Evolutionary conservation across 1,140 invertebrate genomes (phyloP).

Genomic region (Oedothorax gibbosus): DNA sequence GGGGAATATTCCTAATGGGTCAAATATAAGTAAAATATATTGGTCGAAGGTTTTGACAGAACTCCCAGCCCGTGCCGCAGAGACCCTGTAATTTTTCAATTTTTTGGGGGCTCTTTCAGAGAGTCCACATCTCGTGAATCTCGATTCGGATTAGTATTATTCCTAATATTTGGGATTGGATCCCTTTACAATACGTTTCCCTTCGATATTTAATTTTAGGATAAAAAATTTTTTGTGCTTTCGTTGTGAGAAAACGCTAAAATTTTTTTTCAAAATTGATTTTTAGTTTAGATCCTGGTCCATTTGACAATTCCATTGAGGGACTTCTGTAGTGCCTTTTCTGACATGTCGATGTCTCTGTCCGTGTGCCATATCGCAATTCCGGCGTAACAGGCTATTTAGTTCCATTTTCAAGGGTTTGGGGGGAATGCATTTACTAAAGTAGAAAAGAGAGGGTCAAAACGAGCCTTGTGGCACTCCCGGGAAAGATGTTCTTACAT

Average conservation of each 20-base stretch:
- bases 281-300: too few relatives aligned
- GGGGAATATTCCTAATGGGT: too few relatives aligned
- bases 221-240: too few relatives aligned
- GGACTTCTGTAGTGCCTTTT: too few relatives aligned
- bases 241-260: too few relatives aligned
- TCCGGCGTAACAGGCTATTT: too few relatives aligned
- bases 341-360: too few relatives aligned
- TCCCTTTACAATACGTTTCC: neutral
- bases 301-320: too few relatives aligned
- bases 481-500: neutral
- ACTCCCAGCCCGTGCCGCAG: neutral
- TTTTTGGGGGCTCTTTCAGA: too few relatives aligned
- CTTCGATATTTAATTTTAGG: neutral
- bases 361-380: too few relatives aligned
- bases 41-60: neutral
- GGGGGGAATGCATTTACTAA: neutral
- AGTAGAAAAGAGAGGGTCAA: neutral
- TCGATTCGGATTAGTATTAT: slow-evolving; percentile 2
- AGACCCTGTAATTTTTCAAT: neutral
- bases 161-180: slow-evolving; percentile 23
- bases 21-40: neutral
- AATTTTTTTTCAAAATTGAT: too few relatives aligned
- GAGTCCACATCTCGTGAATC: neutral
- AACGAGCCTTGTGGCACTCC: neutral
- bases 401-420: too few relatives aligned